These are phyloP conservation scores for Charina bottae DNA, from an alignment of 2,113 vertebrate genomes.

Conservation along the genomic window DNA sequence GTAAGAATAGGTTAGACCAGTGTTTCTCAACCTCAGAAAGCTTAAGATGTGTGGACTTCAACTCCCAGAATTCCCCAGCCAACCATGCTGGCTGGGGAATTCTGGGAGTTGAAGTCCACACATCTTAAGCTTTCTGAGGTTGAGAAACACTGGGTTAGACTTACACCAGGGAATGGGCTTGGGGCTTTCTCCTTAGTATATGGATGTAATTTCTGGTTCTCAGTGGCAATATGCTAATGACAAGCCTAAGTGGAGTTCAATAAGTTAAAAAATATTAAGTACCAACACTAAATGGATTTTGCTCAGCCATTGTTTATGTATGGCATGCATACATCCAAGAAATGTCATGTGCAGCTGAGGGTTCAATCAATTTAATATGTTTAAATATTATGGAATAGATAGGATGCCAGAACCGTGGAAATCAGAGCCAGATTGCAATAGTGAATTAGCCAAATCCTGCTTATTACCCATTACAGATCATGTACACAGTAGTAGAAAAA, in stretches of 20 bases:
- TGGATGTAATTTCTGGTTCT: background rate
- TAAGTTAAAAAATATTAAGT: background rate
- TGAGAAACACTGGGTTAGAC: background rate
- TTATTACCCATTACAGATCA: background rate
- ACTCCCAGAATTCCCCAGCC: no score
- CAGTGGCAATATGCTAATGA: background rate
- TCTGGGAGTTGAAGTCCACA: no score
- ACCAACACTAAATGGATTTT: background rate
- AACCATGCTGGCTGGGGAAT: no score
- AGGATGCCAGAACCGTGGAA: background rate
- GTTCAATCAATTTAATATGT: background rate
- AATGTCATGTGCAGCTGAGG: background rate
- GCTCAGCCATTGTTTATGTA: background rate
- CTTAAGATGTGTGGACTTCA: no score
- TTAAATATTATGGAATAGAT: background rate
- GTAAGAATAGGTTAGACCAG: background rate
- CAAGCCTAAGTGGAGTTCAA: background rate
- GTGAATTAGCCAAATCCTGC: background rate
- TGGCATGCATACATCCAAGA: background rate
- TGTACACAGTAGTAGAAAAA: background rate
- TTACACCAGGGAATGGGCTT: background rate
- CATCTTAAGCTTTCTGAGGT: no score
- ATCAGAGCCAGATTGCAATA: background rate
- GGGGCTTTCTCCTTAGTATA: background rate
- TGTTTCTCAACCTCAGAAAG: no score